These are phyloP conservation scores for Chymomyza amoena DNA, from an alignment of 2,888 invertebrate genomes.

Conservation along the genomic window DNA sequence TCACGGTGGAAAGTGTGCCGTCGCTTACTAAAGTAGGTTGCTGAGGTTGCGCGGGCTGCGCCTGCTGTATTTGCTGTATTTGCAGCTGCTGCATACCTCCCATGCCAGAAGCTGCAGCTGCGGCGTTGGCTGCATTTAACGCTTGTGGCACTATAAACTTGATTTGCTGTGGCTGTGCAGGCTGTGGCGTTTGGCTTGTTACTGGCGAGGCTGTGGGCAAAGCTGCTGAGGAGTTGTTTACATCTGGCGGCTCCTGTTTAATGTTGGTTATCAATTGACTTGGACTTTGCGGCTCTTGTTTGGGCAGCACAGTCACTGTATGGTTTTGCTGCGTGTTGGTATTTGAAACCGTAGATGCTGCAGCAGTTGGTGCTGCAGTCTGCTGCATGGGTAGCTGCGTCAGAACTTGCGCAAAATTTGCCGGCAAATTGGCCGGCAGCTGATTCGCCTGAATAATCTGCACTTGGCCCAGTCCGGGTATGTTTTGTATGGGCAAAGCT, in stretches of 20 bases:
- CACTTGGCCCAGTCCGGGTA: conserved; percentile 89
- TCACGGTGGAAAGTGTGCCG: conserved; percentile 43
- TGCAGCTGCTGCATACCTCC: conserved; percentile 31
- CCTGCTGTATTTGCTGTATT: conserved; percentile 46
- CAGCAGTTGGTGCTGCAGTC: conserved; percentile 65
- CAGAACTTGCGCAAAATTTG: conserved; percentile 70
- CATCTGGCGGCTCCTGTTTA: conserved; percentile 76
- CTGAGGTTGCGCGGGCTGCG: conserved; percentile 62
- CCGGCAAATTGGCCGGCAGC: conserved; percentile 76
- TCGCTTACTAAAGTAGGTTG: conserved; percentile 5
- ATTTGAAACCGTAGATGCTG: conserved; percentile 10
- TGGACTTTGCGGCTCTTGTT: conserved; percentile 76
- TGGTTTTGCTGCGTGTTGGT: conserved; percentile 28
- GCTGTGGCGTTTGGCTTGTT: conserved; percentile 15
- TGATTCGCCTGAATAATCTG: conserved; percentile 81
- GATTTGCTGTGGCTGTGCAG: conserved; percentile 52
- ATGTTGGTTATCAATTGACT: conserved; percentile 76
- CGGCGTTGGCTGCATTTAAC: conserved; percentile 42
- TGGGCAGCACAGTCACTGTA: conserved; percentile 61
- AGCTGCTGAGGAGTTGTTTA: conserved; percentile 15
- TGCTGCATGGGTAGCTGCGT: conserved; percentile 60
- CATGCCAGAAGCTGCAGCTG: conserved; percentile 44
- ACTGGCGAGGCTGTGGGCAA: conserved; percentile 7
- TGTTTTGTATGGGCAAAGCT: conserved; percentile 86
- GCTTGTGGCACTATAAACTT: conserved; percentile 71